A percentile compares a stretch with the other conserved stretches of the same genome.
phyloP scores from a whole-genome alignment of 2,113 vertebrate genomes.

The Cebus imitator region DNA sequence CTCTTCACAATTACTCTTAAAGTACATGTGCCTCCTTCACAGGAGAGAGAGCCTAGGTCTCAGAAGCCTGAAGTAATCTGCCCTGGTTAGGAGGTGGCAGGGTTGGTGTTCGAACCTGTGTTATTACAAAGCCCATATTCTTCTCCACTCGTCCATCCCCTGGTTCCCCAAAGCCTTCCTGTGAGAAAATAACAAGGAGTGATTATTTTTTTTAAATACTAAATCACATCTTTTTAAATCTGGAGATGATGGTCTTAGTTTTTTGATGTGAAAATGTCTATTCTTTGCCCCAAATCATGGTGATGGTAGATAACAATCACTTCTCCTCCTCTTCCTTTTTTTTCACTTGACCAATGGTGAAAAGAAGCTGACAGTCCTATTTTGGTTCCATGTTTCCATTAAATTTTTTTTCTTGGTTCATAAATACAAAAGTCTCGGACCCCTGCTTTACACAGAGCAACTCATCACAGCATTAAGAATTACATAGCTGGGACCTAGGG shows the following conservation, averaged over 20 bases:
- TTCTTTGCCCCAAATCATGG: neutral
- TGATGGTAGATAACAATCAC: neutral
- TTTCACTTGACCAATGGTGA: neutral
- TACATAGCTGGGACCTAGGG: neutral
- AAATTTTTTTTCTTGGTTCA: neutral
- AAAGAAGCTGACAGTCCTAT: neutral
- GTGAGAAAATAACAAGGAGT: neutral
- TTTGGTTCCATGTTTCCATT: neutral
- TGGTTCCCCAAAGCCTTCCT: neutral
- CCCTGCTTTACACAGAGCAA: neutral
- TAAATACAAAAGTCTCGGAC: neutral
- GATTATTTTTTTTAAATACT: neutral
- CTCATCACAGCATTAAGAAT: neutral
- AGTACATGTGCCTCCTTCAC: neutral
- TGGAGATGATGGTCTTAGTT: neutral
- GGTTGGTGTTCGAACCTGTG: neutral
- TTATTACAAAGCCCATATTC: neutral
- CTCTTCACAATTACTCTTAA: neutral
- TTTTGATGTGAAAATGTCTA: neutral
- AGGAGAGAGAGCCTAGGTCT: neutral
- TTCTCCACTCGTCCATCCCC: neutral
- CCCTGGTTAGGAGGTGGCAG: neutral
- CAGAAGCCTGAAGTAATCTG: neutral
- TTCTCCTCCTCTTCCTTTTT: neutral
- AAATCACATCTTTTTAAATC: neutral